These are phyloP conservation scores for Dendrolimus houi DNA, from an alignment of 2,888 invertebrate genomes.

Conservation along the genomic window DNA sequence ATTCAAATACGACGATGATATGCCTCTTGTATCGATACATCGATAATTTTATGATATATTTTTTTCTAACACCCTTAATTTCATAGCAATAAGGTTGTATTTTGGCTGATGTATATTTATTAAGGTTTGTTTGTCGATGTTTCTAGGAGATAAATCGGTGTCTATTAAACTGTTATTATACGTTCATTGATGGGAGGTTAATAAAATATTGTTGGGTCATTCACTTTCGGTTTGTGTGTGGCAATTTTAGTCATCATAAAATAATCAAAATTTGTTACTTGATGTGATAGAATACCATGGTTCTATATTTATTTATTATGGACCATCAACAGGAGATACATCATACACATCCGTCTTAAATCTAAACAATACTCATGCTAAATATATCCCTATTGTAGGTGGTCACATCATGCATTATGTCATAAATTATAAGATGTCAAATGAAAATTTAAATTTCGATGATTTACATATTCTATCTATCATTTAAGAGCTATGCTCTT, in stretches of 20 bases:
- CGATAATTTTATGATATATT: constrained; percentile 10
- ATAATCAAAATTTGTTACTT: too few species aligned
- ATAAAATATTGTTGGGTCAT: constrained; percentile 62
- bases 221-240: constrained; percentile 31
- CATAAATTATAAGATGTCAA: too few species aligned
- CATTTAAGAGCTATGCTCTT: too few species aligned
- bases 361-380: too few species aligned
- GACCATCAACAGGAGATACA: too few species aligned
- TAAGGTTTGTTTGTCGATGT: constrained; percentile 13
- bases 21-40: constrained; percentile 47
- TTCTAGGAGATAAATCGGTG: constrained; percentile 54
- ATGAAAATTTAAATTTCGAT: too few species aligned
- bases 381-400: too few species aligned
- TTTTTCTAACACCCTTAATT: constrained; percentile 6
- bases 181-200: constrained; percentile 58
- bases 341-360: too few species aligned
- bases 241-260: constrained; percentile 24
- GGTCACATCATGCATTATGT: too few species aligned
- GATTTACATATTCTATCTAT: too few species aligned
- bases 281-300: too few species aligned
- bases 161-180: constrained; percentile 72
- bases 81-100: constrained; percentile 10
- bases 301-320: too few species aligned
- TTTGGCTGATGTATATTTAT: constrained; percentile 4
- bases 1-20: constrained; percentile 71